A percentile compares a stretch with the other conserved stretches of the same genome.
phyloP scores from a whole-genome alignment of 2,113 vertebrate genomes.

The Paraplagusia blochii region DNA sequence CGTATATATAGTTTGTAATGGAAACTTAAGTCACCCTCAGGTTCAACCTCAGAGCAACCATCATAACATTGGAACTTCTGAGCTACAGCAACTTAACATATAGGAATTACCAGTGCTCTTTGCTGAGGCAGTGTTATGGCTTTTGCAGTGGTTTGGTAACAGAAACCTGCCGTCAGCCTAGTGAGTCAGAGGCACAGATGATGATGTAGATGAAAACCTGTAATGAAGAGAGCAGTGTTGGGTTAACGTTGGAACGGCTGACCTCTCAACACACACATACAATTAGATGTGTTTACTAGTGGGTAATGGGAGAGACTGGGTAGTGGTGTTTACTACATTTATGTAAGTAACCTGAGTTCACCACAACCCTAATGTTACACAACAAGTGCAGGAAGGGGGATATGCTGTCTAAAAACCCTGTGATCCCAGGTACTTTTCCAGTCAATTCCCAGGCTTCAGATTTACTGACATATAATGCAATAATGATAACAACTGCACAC shows the following conservation, averaged over 20 bases:
- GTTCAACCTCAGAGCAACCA: no score
- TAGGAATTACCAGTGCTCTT: not conserved
- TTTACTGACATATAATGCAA: not conserved
- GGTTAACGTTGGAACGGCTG: slow-evolving; percentile 14
- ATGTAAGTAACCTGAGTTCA: slow-evolving; percentile 18
- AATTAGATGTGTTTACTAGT: slow-evolving; percentile 11
- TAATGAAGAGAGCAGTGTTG: slow-evolving; percentile 35
- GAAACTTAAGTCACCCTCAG: no score
- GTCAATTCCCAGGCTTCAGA: slow-evolving; percentile 7
- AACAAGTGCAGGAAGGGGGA: slow-evolving; percentile 20
- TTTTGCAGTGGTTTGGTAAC: slow-evolving; percentile 17
- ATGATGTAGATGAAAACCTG: slow-evolving; percentile 32
- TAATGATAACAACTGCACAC: slow-evolving; percentile 6
- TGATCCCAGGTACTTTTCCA: slow-evolving; percentile 27
- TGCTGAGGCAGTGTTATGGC: slow-evolving; percentile 10
- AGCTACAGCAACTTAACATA: no score
- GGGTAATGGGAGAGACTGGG: not conserved
- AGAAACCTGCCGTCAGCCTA: slow-evolving; percentile 19
- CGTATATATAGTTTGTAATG: no score
- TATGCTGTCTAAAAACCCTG: slow-evolving; percentile 12
- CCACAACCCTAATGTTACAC: slow-evolving; percentile 24
- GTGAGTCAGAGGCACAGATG: slow-evolving; percentile 31
- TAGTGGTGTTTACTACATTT: slow-evolving; percentile 26
- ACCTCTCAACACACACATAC: slow-evolving; percentile 30
- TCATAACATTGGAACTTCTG: no score